These are phyloP conservation scores for Oscheius sp. DNA, from an alignment of 2,888 invertebrate genomes.

Conservation along the genomic window DNA sequence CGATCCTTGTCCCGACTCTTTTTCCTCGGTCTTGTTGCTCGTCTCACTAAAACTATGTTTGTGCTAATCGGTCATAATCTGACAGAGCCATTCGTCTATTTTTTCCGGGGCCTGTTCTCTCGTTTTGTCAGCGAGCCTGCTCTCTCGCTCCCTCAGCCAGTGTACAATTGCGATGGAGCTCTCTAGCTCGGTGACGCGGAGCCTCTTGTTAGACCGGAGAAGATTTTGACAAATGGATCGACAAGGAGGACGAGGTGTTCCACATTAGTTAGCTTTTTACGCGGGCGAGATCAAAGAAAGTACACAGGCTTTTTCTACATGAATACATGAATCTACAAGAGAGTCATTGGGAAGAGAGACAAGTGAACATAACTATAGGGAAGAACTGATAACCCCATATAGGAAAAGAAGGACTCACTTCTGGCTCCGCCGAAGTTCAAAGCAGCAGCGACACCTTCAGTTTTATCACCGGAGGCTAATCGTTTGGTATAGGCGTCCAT, in stretches of 20 bases:
- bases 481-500: conserved; percentile 66
- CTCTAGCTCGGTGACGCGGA: conserved; percentile 28
- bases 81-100: conserved; percentile 26
- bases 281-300: neutral
- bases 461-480: conserved; percentile 59
- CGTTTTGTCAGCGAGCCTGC: conserved; percentile 33
- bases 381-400: neutral
- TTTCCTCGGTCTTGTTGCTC: conserved; percentile 48
- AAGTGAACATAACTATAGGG: neutral
- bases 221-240: conserved; percentile 34
- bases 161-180: conserved; percentile 34
- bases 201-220: conserved; percentile 36
- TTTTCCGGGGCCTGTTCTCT: conserved; percentile 3
- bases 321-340: too few species aligned
- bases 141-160: conserved; percentile 11
- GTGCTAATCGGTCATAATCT: conserved; percentile 23
- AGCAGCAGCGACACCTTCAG: conserved; percentile 64
- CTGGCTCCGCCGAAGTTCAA: conserved; percentile 32
- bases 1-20: conserved; percentile 44
- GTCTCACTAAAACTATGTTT: conserved; percentile 49
- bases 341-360: neutral
- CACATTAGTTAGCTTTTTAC: conserved; percentile 12
- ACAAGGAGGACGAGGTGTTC: conserved; percentile 9
- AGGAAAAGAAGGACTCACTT: conserved; percentile 7
- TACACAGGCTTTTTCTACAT: too few species aligned